These are phyloP conservation scores for Aporrectodea caliginosa DNA, from an alignment of 1,140 invertebrate genomes.

Conservation along the genomic window DNA sequence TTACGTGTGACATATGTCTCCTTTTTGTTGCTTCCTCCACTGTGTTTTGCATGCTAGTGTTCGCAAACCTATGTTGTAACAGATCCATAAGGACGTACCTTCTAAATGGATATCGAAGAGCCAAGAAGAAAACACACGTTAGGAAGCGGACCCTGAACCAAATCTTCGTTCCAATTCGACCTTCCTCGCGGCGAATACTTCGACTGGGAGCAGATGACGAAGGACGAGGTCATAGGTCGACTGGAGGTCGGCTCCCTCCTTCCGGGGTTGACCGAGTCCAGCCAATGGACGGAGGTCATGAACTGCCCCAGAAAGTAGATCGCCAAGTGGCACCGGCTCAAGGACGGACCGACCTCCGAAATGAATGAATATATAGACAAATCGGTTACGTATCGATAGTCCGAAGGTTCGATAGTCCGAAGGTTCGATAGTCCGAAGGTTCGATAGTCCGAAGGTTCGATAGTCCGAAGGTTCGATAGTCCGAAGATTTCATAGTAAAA, in stretches of 20 bases:
- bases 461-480: no score
- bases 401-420: no score
- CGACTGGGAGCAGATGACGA: conserved; percentile 95
- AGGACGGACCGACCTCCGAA: conserved; percentile 65
- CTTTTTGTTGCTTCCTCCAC: no score
- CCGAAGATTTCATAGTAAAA: no score
- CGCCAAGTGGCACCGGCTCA: conserved; percentile 95
- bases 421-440: no score
- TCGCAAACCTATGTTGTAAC: no score
- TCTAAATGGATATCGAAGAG: conserved; percentile 94
- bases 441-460: no score
- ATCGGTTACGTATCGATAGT: no score
- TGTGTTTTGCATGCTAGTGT: no score
- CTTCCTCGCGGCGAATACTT: conserved; percentile 67
- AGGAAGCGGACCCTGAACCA: conserved; percentile 96
- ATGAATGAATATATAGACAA: no score
- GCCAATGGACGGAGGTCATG: conserved; percentile 95
- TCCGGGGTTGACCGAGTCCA: conserved; percentile 71
- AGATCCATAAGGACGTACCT: no score
- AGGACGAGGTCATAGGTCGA: conserved; percentile 94
- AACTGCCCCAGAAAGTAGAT: conserved; percentile 93
- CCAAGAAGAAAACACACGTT: conserved; percentile 98
- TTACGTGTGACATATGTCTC: no score
- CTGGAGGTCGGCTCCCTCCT: conserved; percentile 77
- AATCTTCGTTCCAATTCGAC: conserved; percentile 79